These are phyloP conservation scores for Pristionchus japonicus DNA, from an alignment of 2,888 invertebrate species.

Conservation along the genomic window DNA sequence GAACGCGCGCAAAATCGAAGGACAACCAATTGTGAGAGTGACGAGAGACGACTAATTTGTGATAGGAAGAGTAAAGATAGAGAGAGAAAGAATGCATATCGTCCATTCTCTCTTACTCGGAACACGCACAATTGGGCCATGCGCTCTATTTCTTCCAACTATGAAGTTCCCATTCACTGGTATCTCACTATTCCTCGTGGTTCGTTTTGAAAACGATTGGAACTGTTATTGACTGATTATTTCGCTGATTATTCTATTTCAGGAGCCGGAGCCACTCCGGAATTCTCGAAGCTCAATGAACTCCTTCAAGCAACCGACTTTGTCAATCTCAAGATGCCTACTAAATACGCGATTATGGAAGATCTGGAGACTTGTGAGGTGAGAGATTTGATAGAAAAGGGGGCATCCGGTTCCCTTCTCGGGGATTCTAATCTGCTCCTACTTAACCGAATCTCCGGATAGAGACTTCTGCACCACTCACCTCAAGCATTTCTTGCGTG, in stretches of 20 bases:
- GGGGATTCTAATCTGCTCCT: background rate
- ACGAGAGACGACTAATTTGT: constrained; percentile 17
- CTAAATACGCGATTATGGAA: constrained; percentile 51
- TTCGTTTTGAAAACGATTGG: constrained; percentile 21
- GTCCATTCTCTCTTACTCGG: background rate
- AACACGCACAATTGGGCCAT: background rate
- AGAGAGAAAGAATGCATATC: background rate
- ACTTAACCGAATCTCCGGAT: background rate
- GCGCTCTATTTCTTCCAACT: constrained; percentile 34
- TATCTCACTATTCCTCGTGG: constrained; percentile 52
- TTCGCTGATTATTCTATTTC: background rate
- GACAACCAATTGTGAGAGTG: constrained; percentile 1
- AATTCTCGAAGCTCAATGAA: constrained; percentile 53
- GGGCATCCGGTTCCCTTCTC: background rate
- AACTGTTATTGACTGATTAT: background rate
- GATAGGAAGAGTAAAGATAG: constrained; percentile 37
- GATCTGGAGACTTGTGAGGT: constrained; percentile 47
- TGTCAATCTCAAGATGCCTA: constrained; percentile 52
- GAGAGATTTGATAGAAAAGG: background rate
- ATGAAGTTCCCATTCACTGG: constrained; percentile 55
- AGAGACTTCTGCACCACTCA: background rate
- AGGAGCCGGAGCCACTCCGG: constrained; percentile 46
- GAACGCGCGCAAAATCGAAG: background rate
- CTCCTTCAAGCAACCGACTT: constrained; percentile 55
- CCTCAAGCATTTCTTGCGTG: background rate